These are phyloP conservation scores for Nasonia oneida DNA, from an alignment of 2,888 invertebrate species.

Conservation along the genomic window DNA sequence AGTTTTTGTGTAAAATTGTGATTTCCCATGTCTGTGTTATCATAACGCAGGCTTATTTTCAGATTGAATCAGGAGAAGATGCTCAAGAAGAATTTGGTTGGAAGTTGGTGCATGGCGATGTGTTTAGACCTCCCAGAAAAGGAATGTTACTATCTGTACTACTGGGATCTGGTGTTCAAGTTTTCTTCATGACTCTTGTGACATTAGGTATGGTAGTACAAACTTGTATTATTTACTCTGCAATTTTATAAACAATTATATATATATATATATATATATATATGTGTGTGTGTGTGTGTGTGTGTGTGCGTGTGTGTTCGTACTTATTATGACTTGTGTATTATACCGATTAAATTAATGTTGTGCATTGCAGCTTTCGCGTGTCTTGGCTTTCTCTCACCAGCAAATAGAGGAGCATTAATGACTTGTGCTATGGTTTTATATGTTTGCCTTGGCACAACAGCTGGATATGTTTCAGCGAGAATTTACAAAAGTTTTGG, in stretches of 20 bases:
- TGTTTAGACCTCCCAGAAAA: slow-evolving; percentile 96
- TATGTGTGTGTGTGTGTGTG: too few relatives aligned
- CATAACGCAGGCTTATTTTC: slow-evolving; percentile 77
- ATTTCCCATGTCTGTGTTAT: slow-evolving; percentile 72
- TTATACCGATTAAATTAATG: slow-evolving; percentile 23
- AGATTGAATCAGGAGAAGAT: slow-evolving; percentile 91
- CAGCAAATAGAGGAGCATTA: slow-evolving; percentile 98
- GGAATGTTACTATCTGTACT: slow-evolving; percentile 98
- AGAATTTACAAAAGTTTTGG: slow-evolving; percentile 99
- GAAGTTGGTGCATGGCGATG: slow-evolving; percentile 99
- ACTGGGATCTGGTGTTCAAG: slow-evolving; percentile 98
- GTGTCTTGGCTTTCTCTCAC: slow-evolving; percentile 99
- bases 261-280: neutral
- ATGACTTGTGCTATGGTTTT: slow-evolving; percentile 99
- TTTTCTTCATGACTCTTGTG: slow-evolving; percentile 96
- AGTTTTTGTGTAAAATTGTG: slow-evolving; percentile 63
- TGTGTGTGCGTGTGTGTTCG: too few relatives aligned
- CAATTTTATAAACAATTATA: neutral
- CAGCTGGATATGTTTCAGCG: slow-evolving; percentile 98
- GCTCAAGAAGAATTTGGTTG: slow-evolving; percentile 98
- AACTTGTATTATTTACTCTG: neutral
- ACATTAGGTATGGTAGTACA: slow-evolving; percentile 84
- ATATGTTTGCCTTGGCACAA: slow-evolving; percentile 97
- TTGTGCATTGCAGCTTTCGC: slow-evolving; percentile 88
- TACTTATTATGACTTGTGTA: too few relatives aligned